Conservation (phyloP, 30 jellyfish, hydroid and myxozoan genomes). For the Chrysaora quinquecirrha region DNA sequence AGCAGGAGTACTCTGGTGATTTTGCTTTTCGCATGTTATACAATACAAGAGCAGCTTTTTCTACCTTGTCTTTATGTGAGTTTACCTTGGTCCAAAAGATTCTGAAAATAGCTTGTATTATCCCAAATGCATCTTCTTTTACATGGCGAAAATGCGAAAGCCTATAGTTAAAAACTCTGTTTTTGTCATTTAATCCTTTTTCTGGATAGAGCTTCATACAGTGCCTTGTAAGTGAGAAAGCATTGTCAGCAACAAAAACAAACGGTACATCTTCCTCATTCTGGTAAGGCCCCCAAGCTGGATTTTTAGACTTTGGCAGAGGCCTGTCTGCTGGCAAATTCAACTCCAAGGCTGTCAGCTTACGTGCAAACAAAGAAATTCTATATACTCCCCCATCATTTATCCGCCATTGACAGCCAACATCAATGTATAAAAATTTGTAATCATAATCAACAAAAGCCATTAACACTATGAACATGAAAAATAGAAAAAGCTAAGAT, state of each 20-base stretch:
- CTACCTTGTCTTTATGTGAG: background rate
- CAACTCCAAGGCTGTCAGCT: background rate
- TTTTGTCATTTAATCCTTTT: constrained; percentile 5
- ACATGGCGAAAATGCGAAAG: background rate
- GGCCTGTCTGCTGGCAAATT: too few species aligned
- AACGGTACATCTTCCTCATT: too few species aligned
- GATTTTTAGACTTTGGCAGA: too few species aligned
- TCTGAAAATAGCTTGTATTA: constrained; percentile 3
- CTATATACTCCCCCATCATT: constrained; percentile 45
- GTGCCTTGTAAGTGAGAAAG: constrained; percentile 10
- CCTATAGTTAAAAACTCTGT: constrained; percentile 16
- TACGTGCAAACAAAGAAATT: background rate
- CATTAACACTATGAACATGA: background rate
- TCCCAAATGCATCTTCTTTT: constrained; percentile 6
- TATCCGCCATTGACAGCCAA: constrained; percentile 48
- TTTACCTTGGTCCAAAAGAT: constrained; percentile 1
- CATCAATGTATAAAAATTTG: constrained; percentile 14
- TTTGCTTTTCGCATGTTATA: constrained; percentile 17
- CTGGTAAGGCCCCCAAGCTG: too few species aligned
- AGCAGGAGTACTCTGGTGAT: too few species aligned
- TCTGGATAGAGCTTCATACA: constrained; percentile 50
- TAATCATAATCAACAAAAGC: constrained; percentile 44
- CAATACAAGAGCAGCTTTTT: constrained; percentile 18
- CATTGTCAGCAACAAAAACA: too few species aligned
- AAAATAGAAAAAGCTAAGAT: too few species aligned